Evolutionary conservation across 2,888 invertebrate genomes (phyloP).

Genomic region (Nemapogon koenigi): DNA sequence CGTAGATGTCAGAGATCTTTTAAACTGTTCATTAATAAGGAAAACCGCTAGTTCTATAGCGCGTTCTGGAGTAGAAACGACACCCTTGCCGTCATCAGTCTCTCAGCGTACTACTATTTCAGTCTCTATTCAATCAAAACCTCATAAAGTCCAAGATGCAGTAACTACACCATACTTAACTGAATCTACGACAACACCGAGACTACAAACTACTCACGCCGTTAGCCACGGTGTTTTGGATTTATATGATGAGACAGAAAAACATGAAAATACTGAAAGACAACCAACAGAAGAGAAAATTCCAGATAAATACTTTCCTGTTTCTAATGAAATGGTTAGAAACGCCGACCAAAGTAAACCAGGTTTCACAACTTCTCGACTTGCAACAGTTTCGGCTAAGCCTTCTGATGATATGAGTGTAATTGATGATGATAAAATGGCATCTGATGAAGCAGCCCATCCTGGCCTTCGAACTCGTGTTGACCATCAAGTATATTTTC

Average conservation of each 20-base stretch:
- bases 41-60: constrained; percentile 10
- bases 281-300: too few species aligned
- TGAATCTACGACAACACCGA: too few species aligned
- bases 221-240: too few species aligned
- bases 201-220: too few species aligned
- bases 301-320: too few species aligned
- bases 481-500: constrained; percentile 2
- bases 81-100: constrained; percentile 10
- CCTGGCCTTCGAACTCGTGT: constrained; percentile 1
- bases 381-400: constrained; percentile 50
- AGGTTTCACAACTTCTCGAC: constrained; percentile 36
- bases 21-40: constrained; percentile 30
- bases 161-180: too few species aligned
- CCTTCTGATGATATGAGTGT: constrained; percentile 29
- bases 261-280: too few species aligned
- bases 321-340: constrained; percentile 12
- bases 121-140: background rate
- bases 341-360: constrained; percentile 14
- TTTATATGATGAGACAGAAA: too few species aligned
- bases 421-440: constrained; percentile 37
- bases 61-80: constrained; percentile 13
- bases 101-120: background rate
- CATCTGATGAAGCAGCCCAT: constrained; percentile 40
- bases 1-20: constrained; percentile 37
- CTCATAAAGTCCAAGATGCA: too few species aligned